phyloP scores from a whole-genome alignment of 30 jellyfish, hydroid and myxozoan species.

The Sanderia malayensis region DNA sequence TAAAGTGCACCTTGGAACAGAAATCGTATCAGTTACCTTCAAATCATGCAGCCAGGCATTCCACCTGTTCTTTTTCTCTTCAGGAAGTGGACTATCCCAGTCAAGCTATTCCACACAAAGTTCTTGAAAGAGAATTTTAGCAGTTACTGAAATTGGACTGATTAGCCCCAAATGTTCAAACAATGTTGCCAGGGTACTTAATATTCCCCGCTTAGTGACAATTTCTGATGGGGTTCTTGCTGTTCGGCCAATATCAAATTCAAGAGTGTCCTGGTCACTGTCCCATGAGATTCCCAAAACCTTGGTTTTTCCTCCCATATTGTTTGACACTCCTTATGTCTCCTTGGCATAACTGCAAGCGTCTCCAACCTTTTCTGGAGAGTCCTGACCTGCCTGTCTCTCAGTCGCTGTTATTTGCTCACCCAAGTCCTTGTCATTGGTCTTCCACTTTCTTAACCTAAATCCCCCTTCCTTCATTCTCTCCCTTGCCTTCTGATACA shows the following conservation, averaged over 20 bases:
- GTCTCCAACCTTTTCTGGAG: not conserved
- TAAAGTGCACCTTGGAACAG: no score
- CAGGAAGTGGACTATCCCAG: no score
- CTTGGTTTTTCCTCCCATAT: constrained; percentile 24
- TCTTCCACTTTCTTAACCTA: constrained; percentile 22
- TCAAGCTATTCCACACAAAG: no score
- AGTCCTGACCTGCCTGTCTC: not conserved
- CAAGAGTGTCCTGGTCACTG: constrained; percentile 22
- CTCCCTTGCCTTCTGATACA: constrained; percentile 1
- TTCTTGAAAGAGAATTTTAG: no score
- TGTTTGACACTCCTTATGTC: not conserved
- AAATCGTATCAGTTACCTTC: no score
- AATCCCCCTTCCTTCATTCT: constrained; percentile 14
- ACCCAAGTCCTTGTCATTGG: constrained; percentile 21
- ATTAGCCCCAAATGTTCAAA: no score
- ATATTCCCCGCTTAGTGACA: constrained; percentile 42
- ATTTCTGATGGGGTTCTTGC: not conserved
- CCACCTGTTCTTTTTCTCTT: no score
- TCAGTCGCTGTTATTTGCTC: not conserved
- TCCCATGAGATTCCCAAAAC: constrained; percentile 44
- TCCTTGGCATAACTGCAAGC: constrained; percentile 4
- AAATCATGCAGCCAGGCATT: no score
- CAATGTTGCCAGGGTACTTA: constrained; percentile 49
- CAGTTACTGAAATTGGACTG: no score
- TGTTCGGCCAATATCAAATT: constrained; percentile 21